phyloP scores from a whole-genome alignment of 1,140 invertebrate species.

The Drosophila orosa region DNA sequence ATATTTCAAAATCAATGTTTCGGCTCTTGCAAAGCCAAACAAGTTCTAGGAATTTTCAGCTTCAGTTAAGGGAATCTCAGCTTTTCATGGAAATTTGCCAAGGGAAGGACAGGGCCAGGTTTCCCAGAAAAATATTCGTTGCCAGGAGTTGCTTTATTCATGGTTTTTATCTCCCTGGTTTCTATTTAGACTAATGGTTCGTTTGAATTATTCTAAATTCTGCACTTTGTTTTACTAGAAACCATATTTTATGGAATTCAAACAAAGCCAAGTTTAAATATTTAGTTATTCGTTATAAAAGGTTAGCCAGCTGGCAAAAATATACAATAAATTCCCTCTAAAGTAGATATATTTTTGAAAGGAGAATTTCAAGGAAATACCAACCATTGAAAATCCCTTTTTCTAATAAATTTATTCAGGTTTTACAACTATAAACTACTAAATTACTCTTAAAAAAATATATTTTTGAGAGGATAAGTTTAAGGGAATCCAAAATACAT shows the following conservation, averaged over 20 bases:
- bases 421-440: too few relatives aligned
- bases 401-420: too few relatives aligned
- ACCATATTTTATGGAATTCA: neutral
- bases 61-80: conserved; percentile 26
- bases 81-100: neutral
- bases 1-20: conserved; percentile 11
- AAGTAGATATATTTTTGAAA: too few relatives aligned
- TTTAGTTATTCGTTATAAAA: too few relatives aligned
- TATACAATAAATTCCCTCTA: too few relatives aligned
- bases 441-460: too few relatives aligned
- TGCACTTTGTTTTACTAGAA: neutral
- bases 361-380: too few relatives aligned
- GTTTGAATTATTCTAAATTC: neutral
- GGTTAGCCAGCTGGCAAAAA: too few relatives aligned
- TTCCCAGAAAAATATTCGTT: neutral
- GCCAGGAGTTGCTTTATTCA: neutral
- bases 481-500: too few relatives aligned
- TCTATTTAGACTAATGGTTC: neutral
- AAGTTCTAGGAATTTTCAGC: conserved; percentile 3
- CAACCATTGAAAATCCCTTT: too few relatives aligned
- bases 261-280: neutral
- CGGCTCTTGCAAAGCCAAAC: neutral
- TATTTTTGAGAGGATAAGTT: too few relatives aligned
- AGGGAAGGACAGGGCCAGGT: neutral
- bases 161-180: neutral